Conservation (phyloP, 2,888 invertebrate species). For the Drosophila subsilvestris region DNA sequence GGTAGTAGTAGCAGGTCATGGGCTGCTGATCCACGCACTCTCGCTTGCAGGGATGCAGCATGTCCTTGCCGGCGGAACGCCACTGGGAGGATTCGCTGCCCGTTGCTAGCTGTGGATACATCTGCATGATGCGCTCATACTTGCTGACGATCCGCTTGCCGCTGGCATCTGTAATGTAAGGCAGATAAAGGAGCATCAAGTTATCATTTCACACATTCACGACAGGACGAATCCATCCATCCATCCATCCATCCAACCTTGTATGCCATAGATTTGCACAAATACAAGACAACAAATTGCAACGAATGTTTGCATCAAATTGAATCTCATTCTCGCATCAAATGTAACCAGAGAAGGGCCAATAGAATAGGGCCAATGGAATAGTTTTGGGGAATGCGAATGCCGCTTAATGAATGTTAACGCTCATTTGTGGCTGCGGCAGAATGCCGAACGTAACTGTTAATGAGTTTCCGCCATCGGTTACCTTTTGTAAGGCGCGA, state of each 20-base stretch:
- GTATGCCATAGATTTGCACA: slow-evolving; percentile 67
- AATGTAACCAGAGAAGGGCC: neutral
- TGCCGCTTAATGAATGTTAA: slow-evolving; percentile 1
- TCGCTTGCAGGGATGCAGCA: slow-evolving; percentile 79
- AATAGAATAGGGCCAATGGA: neutral
- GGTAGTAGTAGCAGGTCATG: slow-evolving; percentile 81
- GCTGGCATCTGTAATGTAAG: slow-evolving; percentile 57
- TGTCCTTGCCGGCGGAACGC: slow-evolving; percentile 66
- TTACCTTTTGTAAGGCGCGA: slow-evolving; percentile 66
- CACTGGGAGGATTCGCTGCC: slow-evolving; percentile 66
- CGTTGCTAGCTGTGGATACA: slow-evolving; percentile 67
- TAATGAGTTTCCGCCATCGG: slow-evolving; percentile 47
- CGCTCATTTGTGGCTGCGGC: slow-evolving; percentile 21
- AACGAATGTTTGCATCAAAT: slow-evolving; percentile 48
- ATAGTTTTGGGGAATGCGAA: neutral
- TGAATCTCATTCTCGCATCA: slow-evolving; percentile 34
- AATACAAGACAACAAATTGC: slow-evolving; percentile 56
- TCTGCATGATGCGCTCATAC: slow-evolving; percentile 68
- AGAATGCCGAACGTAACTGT: slow-evolving; percentile 53
- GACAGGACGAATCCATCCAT: neutral
- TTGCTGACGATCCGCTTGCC: slow-evolving; percentile 67
- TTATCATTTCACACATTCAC: neutral
- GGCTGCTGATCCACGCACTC: slow-evolving; percentile 69
- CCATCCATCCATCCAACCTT: slow-evolving; percentile 54
- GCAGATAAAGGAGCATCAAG: neutral